Conservation (phyloP, 1,140 invertebrate genomes). For the Saccostrea echinata region DNA sequence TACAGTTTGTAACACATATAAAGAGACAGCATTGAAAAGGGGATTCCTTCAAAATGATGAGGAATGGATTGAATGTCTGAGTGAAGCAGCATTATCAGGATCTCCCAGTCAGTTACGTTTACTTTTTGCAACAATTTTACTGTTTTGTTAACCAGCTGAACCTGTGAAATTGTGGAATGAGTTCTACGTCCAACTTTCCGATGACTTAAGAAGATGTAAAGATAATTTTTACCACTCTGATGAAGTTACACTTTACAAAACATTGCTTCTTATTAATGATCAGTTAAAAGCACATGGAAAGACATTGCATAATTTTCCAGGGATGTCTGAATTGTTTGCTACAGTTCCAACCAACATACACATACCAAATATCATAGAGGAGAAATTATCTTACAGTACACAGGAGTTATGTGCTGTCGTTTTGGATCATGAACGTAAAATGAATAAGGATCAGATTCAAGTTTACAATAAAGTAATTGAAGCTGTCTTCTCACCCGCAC, state of each 20-base stretch:
- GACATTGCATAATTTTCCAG: slow-evolving; percentile 20
- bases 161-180: background rate
- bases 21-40: slow-evolving; percentile 29
- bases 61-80: slow-evolving; percentile 41
- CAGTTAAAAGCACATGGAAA: background rate
- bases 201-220: slow-evolving; percentile 18
- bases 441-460: background rate
- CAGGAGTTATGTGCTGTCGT: background rate
- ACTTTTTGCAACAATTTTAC: slow-evolving; percentile 29
- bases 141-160: slow-evolving; percentile 37
- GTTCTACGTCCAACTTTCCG: slow-evolving; percentile 1
- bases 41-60: slow-evolving; percentile 43
- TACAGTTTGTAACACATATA: slow-evolving; percentile 23
- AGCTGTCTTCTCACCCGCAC: background rate
- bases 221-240: background rate
- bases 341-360: background rate
- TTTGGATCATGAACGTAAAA: background rate
- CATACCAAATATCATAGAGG: background rate
- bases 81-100: slow-evolving; percentile 29
- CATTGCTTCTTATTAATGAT: slow-evolving; percentile 2
- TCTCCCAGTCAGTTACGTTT: slow-evolving; percentile 26
- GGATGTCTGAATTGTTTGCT: slow-evolving; percentile 2
- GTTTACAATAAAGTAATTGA: slow-evolving; percentile 1
- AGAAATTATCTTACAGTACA: background rate
- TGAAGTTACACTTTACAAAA: slow-evolving; percentile 7